phyloP scores from a whole-genome alignment of 1,140 invertebrate genomes.

The Teleopsis dalmanni region DNA sequence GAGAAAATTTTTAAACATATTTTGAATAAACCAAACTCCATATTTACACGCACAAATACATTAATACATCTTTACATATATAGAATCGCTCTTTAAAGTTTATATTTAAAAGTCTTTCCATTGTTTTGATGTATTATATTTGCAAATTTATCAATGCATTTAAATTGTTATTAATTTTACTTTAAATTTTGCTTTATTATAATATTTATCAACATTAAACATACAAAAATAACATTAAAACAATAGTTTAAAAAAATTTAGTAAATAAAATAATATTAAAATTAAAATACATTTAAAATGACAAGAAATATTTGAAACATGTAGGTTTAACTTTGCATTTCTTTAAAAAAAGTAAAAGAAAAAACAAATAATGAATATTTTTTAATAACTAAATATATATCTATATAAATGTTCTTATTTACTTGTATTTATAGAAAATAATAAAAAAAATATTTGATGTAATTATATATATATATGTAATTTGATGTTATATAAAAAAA shows the following conservation, averaged over 20 bases:
- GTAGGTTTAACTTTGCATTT: conserved; percentile 3
- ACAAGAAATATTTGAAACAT: conserved; percentile 13
- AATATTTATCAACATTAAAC: too few relatives aligned
- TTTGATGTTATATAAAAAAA: conserved; percentile 20
- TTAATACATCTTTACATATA: neutral
- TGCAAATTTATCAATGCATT: neutral
- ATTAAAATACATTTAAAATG: conserved; percentile 9
- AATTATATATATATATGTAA: conserved; percentile 5
- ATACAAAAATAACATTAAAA: too few relatives aligned
- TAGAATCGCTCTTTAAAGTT: neutral
- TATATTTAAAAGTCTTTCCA: neutral
- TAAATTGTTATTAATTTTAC: conserved; percentile 3
- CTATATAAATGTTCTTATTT: conserved; percentile 11
- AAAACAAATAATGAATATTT: conserved; percentile 4
- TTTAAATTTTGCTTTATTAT: conserved; percentile 6
- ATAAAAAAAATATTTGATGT: conserved; percentile 11
- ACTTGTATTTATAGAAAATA: conserved; percentile 17
- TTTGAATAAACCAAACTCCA: too few relatives aligned
- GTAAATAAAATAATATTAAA: neutral
- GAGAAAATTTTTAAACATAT: too few relatives aligned
- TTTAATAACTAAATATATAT: conserved; percentile 1
- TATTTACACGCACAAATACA: conserved; percentile 1
- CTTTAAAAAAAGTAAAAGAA: neutral
- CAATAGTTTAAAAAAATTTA: neutral
- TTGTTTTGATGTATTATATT: neutral